Evolutionary conservation across 2,888 invertebrate genomes (phyloP).

Genomic region (Agrypnus murinus): DNA sequence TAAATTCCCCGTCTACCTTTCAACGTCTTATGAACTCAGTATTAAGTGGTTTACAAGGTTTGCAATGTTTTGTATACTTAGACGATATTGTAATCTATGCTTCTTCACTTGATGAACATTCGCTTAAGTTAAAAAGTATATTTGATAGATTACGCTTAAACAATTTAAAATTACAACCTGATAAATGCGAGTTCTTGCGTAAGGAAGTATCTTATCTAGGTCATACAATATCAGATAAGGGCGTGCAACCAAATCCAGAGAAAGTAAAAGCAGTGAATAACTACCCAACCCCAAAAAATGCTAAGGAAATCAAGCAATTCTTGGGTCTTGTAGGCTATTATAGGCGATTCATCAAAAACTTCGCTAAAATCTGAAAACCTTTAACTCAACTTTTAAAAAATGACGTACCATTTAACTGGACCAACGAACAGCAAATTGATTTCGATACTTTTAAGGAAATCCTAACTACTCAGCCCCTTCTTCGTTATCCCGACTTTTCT

Average conservation of each 20-base stretch:
- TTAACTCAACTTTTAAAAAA: no score
- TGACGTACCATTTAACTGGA: no score
- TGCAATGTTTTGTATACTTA: conserved; percentile 33
- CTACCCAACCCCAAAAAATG: no score
- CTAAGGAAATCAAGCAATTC: no score
- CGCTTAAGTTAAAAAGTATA: neutral
- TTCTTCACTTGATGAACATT: conserved; percentile 10
- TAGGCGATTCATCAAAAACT: no score
- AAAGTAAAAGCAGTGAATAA: conserved; percentile 1
- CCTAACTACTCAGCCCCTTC: no score
- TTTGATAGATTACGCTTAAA: conserved; percentile 12
- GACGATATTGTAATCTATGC: conserved; percentile 32
- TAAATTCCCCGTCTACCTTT: conserved; percentile 66
- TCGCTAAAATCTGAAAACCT: no score
- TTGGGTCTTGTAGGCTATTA: no score
- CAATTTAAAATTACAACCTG: conserved; percentile 16
- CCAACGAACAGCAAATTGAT: no score
- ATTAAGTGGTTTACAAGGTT: neutral
- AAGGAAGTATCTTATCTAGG: conserved; percentile 27
- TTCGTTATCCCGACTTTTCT: no score
- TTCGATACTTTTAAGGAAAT: no score
- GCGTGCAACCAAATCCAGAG: conserved; percentile 11
- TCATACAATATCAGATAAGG: conserved; percentile 11
- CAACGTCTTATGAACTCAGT: conserved; percentile 65
- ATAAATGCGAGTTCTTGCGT: conserved; percentile 11